These are phyloP conservation scores for Teleogryllus oceanicus DNA, from an alignment of 2,888 invertebrate species.

Conservation along the genomic window DNA sequence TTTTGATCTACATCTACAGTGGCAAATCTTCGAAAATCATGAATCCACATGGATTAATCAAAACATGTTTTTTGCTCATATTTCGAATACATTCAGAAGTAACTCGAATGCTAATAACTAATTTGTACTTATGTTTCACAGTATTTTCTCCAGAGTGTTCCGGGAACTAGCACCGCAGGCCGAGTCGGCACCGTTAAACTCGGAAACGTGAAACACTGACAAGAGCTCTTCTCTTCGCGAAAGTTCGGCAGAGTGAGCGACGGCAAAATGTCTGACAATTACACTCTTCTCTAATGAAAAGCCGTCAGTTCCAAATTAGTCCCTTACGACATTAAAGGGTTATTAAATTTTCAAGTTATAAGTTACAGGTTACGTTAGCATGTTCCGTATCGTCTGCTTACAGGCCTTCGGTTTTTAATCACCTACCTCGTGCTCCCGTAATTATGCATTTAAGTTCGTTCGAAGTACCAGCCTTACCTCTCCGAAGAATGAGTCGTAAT, in stretches of 20 bases:
- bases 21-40: too few relatives aligned
- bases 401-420: not conserved
- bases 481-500: not conserved
- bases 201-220: too few relatives aligned
- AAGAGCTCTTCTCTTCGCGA: too few relatives aligned
- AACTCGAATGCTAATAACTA: too few relatives aligned
- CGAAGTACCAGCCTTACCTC: not conserved
- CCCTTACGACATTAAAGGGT: not conserved
- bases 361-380: not conserved
- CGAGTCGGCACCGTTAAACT: too few relatives aligned
- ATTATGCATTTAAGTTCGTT: not conserved
- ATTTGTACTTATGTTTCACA: too few relatives aligned
- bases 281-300: not conserved
- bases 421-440: not conserved
- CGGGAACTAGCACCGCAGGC: too few relatives aligned
- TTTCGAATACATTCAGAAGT: too few relatives aligned
- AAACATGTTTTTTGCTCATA: too few relatives aligned
- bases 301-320: not conserved
- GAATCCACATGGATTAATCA: too few relatives aligned
- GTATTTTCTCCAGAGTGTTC: too few relatives aligned
- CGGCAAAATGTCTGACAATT: not conserved
- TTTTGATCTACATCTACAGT: too few relatives aligned
- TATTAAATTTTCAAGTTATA: conserved; percentile 11
- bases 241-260: not conserved
- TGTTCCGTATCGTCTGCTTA: not conserved